Evolutionary conservation across 2,888 invertebrate genomes (phyloP).

Genomic region (Eristalinus aeneus): DNA sequence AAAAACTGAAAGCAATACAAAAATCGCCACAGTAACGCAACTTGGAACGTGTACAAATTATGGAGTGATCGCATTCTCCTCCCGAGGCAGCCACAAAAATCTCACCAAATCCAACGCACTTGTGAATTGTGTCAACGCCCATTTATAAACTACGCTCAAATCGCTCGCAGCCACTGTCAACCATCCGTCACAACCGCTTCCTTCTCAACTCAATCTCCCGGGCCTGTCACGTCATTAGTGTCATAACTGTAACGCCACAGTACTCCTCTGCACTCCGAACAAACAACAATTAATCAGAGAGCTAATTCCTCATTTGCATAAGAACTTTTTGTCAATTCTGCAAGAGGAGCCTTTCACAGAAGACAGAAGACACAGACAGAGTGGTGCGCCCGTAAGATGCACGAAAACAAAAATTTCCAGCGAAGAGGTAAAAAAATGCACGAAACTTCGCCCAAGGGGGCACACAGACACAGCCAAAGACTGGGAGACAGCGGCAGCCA

Average conservation of each 20-base stretch:
- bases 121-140: not conserved
- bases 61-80: too few relatives aligned
- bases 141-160: not conserved
- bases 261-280: slow-evolving; percentile 6
- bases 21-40: too few relatives aligned
- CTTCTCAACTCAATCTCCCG: not conserved
- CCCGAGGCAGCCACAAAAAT: too few relatives aligned
- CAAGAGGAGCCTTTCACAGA: slow-evolving; percentile 59
- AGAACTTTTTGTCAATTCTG: slow-evolving; percentile 51
- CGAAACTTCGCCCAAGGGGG: slow-evolving; percentile 44
- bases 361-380: slow-evolving; percentile 25
- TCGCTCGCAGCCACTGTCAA: not conserved
- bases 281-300: slow-evolving; percentile 65
- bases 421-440: slow-evolving; percentile 1
- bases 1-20: too few relatives aligned
- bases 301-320: slow-evolving; percentile 65
- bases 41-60: too few relatives aligned
- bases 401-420: not conserved
- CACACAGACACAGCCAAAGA: slow-evolving; percentile 4
- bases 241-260: not conserved
- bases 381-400: not conserved
- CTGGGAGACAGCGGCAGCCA: not conserved
- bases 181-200: not conserved
- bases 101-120: too few relatives aligned
- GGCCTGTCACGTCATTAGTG: not conserved